Evolutionary conservation across 2,113 vertebrate species (phyloP).

Genomic region (Ovis canadensis): DNA sequence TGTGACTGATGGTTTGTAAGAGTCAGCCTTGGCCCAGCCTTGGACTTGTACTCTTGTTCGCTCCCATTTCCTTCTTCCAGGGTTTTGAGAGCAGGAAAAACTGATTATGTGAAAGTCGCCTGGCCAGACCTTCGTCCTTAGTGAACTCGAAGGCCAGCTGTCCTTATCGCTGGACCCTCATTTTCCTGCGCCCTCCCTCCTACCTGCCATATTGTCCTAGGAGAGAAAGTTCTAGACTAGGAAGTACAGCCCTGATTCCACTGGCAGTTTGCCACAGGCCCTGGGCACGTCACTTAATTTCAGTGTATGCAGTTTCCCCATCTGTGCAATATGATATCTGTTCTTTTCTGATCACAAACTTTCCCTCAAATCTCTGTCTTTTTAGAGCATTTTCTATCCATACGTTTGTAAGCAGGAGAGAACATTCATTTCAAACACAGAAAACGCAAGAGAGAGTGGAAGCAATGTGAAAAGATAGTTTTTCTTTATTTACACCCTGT

Average conservation of each 20-base stretch:
- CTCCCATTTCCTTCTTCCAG: neutral
- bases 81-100: neutral
- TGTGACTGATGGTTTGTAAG: neutral
- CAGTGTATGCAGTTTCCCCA: neutral
- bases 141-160: neutral
- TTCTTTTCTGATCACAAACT: neutral
- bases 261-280: neutral
- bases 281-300: neutral
- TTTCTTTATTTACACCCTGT: neutral
- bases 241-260: neutral
- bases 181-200: neutral
- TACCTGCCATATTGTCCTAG: no score
- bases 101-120: neutral
- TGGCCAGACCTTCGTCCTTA: neutral
- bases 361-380: neutral
- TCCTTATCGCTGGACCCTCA: neutral
- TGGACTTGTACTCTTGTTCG: neutral
- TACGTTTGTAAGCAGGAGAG: neutral
- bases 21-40: neutral
- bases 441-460: neutral
- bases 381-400: neutral
- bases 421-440: neutral
- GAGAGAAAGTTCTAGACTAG: neutral
- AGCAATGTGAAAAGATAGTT: neutral
- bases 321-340: fast-evolving